Base-by-base conservation (phyloP, 2,113 vertebrate genomes). In the Micronycteris hirsuta region DNA sequence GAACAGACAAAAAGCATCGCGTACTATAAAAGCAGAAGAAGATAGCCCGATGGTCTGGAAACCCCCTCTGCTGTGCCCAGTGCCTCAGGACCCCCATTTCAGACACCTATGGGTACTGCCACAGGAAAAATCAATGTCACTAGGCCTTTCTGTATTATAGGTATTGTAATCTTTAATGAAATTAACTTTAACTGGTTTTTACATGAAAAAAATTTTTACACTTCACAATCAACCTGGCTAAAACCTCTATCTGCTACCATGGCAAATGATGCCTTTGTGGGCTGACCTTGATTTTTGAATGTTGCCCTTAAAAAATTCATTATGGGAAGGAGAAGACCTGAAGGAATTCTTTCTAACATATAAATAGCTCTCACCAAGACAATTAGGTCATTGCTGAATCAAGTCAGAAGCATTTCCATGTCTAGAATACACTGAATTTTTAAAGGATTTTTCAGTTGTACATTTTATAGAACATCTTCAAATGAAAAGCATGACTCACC, bases 201-300 rank as follows among this genome's bases (percentile, higher is more conserved):
- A 93, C 58, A 71, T 90, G 58, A 52, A 80, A 94, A 82, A 95
- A 71, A 61, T 12, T 16, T 28, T 80, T 78, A 90, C 61, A 70
- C 58, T 31, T 93, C 82, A 91, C 45, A 77, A 86, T 88, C 45
- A 86, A 31, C 96, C 63, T 83, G 77, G 31, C n/a, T 93, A 80
- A 95, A 92, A 74, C 8, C 17, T 61, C 54, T 78, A 19, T 58
- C 73, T 65, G 19, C 61, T 33, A 70, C 56, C 63, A 83, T 43
- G 68, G 63, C 49, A 94, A 96, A 89, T 49, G 56, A 96, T 86
- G 43, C 93, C 56, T 96, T 91, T 94, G 96, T 93, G 96, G 93
- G 68, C 83, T 95, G 93, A 97, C 97, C 97, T 97, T 94, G 93
- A 97, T 96, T 96, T 96, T 93, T 93, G 45, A 96, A 86, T 86